phyloP scores from a whole-genome alignment of 2,113 vertebrate species.

The Hyperopisus bebe region DNA sequence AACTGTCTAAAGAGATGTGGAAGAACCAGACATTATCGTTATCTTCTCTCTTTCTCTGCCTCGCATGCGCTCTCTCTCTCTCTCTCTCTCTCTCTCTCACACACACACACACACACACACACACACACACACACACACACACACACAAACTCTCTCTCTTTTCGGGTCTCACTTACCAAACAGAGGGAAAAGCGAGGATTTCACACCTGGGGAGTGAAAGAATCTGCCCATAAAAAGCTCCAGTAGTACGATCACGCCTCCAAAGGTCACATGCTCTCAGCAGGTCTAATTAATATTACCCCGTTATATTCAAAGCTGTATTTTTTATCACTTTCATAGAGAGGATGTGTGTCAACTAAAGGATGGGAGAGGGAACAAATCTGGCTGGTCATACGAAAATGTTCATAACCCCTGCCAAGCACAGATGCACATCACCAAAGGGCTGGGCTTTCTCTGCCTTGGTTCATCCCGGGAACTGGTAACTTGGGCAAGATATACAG shows the following conservation, averaged over 20 bases:
- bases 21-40: neutral
- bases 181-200: constrained; percentile 3
- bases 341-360: constrained; percentile 44
- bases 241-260: constrained; percentile 57
- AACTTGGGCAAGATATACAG: neutral
- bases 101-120: too few relatives aligned
- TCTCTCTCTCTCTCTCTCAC: neutral
- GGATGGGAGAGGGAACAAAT: neutral
- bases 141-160: neutral
- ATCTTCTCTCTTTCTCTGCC: neutral
- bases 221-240: constrained; percentile 51
- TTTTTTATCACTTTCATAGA: constrained; percentile 54
- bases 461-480: neutral
- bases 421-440: neutral
- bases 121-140: too few relatives aligned
- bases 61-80: neutral
- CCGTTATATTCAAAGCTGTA: constrained; percentile 50
- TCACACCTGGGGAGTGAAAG: constrained; percentile 40
- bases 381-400: neutral
- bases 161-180: neutral
- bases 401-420: neutral
- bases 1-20: neutral
- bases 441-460: neutral
- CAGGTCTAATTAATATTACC: constrained; percentile 56
- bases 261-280: constrained; percentile 54